phyloP scores from a whole-genome alignment of 1,140 invertebrate species.

The Heliconius hermathena region DNA sequence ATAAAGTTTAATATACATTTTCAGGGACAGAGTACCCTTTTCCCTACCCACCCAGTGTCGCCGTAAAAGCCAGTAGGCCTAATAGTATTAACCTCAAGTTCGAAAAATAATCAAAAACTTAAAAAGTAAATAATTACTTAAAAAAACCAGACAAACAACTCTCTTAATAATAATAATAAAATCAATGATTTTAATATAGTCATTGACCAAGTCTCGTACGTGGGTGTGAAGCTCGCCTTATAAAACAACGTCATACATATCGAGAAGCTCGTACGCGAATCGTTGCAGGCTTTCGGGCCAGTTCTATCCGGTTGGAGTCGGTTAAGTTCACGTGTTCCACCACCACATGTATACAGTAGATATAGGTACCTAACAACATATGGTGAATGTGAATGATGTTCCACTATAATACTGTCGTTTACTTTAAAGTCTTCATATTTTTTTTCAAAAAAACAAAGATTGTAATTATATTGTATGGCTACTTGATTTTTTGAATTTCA shows the following conservation, averaged over 20 bases:
- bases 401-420: neutral
- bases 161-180: neutral
- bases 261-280: constrained; percentile 23
- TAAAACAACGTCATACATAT: constrained; percentile 6
- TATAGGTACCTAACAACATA: neutral
- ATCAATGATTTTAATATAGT: neutral
- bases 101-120: too few species aligned
- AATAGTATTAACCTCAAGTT: too few species aligned
- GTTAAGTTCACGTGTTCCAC: constrained; percentile 10
- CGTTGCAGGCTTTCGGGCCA: constrained; percentile 31
- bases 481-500: too few species aligned
- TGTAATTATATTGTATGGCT: too few species aligned
- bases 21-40: too few species aligned
- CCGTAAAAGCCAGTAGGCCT: too few species aligned
- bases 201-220: neutral
- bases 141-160: neutral
- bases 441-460: neutral
- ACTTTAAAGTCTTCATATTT: neutral
- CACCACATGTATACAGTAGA: neutral
- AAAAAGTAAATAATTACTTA: neutral
- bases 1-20: too few species aligned
- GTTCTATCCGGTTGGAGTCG: constrained; percentile 30
- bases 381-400: constrained; percentile 3
- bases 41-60: too few species aligned
- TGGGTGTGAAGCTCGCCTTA: constrained; percentile 14